Evolutionary conservation across 2,888 invertebrate species (phyloP).

Genomic region (Drosophila monieri): DNA sequence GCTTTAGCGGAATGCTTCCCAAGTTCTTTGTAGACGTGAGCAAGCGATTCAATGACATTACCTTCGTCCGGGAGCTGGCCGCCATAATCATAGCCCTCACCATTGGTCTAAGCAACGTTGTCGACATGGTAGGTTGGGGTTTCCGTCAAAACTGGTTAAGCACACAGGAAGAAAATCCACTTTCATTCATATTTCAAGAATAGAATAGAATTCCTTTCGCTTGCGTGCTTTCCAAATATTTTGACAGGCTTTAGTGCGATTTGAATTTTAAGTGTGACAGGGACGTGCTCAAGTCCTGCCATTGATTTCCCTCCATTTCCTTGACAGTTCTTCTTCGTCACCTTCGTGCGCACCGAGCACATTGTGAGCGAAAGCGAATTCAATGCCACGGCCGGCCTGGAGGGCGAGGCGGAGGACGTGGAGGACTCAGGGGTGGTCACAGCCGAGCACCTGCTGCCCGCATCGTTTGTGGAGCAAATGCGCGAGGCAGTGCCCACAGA

Average conservation of each 20-base stretch:
- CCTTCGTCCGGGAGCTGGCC: constrained; percentile 85
- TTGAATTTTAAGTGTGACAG: constrained; percentile 8
- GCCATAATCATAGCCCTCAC: constrained; percentile 86
- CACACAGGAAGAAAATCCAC: too few species aligned
- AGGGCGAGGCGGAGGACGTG: constrained; percentile 40
- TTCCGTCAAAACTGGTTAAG: constrained; percentile 11
- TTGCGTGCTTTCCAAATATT: constrained; percentile 3
- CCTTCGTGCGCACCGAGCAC: constrained; percentile 72
- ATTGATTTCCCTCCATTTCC: constrained; percentile 13
- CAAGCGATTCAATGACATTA: constrained; percentile 86
- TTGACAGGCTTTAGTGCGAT: constrained; percentile 18
- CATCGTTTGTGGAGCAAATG: constrained; percentile 68
- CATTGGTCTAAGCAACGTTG: constrained; percentile 86
- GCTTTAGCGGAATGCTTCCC: constrained; percentile 83
- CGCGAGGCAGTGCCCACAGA: constrained; percentile 67
- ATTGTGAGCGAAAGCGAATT: constrained; percentile 76
- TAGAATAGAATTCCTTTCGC: not conserved
- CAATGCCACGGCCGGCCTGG: constrained; percentile 65
- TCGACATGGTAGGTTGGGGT: constrained; percentile 86
- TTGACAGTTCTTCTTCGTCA: constrained; percentile 67
- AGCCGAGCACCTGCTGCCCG: constrained; percentile 68
- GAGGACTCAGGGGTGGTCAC: constrained; percentile 50
- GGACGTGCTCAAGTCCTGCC: constrained; percentile 16
- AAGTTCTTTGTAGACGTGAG: constrained; percentile 85
- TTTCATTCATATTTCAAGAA: too few species aligned